Conservation (phyloP, 2,113 vertebrate species). For the Peromyscus maniculatus region DNA sequence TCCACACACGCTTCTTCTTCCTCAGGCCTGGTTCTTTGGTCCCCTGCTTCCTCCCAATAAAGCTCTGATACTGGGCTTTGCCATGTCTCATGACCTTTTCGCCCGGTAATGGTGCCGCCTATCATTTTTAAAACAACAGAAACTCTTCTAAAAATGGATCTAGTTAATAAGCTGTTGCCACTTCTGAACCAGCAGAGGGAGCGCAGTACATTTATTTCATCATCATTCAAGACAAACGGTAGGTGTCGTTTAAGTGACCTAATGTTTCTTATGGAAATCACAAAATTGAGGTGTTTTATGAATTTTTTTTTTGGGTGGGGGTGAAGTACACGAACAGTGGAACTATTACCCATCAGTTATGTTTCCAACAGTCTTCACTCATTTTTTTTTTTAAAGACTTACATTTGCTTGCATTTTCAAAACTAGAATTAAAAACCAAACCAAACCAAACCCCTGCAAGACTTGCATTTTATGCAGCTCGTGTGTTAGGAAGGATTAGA, state of each 20-base stretch:
- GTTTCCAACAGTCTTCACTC: background rate
- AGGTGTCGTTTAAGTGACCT: slow-evolving; percentile 30
- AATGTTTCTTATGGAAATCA: background rate
- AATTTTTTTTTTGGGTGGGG: background rate
- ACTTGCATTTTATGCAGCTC: slow-evolving; percentile 58
- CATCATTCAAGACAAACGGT: background rate
- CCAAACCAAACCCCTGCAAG: background rate
- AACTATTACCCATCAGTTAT: too few relatives aligned
- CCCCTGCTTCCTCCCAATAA: too few relatives aligned
- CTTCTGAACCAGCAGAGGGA: slow-evolving; percentile 83
- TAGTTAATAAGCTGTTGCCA: slow-evolving; percentile 17
- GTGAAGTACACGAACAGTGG: background rate
- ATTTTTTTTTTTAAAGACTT: background rate
- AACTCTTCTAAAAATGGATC: slow-evolving; percentile 54
- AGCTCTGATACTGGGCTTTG: too few relatives aligned
- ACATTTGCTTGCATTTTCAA: slow-evolving; percentile 60
- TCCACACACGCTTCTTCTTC: too few relatives aligned
- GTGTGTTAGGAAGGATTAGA: slow-evolving; percentile 72
- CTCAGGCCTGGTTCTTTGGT: too few relatives aligned
- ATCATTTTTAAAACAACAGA: too few relatives aligned
- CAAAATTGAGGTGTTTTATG: background rate
- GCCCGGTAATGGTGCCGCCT: too few relatives aligned
- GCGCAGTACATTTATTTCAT: slow-evolving; percentile 65
- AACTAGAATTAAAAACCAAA: slow-evolving; percentile 11
- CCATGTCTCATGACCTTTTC: too few relatives aligned